Conservation (phyloP, 1,140 invertebrate genomes). For the Drepana arcuata region DNA sequence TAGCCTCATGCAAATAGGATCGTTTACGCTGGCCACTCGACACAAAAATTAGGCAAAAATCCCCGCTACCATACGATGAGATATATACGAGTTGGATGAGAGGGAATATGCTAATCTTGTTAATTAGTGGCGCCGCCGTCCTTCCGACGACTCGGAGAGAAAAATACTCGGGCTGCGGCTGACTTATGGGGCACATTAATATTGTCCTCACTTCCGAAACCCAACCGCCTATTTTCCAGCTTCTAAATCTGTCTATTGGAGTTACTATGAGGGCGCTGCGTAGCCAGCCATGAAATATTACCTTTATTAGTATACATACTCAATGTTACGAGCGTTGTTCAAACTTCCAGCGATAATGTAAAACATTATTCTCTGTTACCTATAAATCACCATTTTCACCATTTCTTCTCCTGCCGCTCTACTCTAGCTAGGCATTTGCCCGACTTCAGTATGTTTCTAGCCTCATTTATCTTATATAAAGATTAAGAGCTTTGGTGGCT, state of each 20-base stretch:
- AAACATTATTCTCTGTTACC: not conserved
- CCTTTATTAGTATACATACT: too few relatives aligned
- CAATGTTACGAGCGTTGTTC: too few relatives aligned
- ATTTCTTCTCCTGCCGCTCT: too few relatives aligned
- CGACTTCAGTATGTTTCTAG: too few relatives aligned
- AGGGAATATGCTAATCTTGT: conserved; percentile 47
- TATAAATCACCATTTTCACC: not conserved
- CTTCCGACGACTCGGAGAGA: conserved; percentile 35
- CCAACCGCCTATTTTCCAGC: conserved; percentile 51
- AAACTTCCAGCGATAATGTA: not conserved
- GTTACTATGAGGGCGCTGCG: conserved; percentile 8
- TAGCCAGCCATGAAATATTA: not conserved
- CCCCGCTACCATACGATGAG: conserved; percentile 9
- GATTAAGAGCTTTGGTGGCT: too few relatives aligned
- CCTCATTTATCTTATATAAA: too few relatives aligned
- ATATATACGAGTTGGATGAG: conserved; percentile 5
- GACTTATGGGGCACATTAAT: conserved; percentile 63
- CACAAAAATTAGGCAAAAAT: conserved; percentile 18
- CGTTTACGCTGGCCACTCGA: conserved; percentile 8
- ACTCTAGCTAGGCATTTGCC: too few relatives aligned
- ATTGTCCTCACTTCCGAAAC: conserved; percentile 54
- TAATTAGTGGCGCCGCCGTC: conserved; percentile 49
- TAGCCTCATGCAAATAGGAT: conserved; percentile 18
- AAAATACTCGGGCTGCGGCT: conserved; percentile 49
- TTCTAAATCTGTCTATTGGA: conserved; percentile 17